Percentiles rank a stretch among this genome's conserved stretches.
These are phyloP conservation scores for Laticauda colubrina DNA, from an alignment of 2,113 vertebrate species.

Conservation along the genomic window DNA sequence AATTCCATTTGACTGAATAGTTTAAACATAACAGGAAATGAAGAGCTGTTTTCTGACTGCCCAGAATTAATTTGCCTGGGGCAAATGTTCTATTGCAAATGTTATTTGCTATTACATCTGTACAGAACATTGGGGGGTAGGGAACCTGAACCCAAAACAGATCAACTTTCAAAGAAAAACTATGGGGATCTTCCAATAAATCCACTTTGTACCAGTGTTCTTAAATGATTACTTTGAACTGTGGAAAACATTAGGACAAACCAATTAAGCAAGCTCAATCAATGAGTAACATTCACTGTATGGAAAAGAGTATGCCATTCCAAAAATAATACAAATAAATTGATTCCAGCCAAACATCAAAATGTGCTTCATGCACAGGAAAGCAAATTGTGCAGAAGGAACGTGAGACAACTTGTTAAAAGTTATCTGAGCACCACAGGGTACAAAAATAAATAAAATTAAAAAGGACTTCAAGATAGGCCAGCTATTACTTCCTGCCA, in stretches of 20 bases:
- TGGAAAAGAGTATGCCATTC: slow-evolving; percentile 30
- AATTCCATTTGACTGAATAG: neutral
- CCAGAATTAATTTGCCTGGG: neutral
- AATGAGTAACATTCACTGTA: slow-evolving; percentile 28
- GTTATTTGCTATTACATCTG: neutral
- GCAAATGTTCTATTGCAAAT: neutral
- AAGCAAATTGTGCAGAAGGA: slow-evolving; percentile 16
- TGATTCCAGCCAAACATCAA: slow-evolving; percentile 30
- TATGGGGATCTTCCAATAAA: slow-evolving; percentile 11
- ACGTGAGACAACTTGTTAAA: slow-evolving; percentile 26
- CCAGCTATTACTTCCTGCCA: neutral
- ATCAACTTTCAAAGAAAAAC: neutral
- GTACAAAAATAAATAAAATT: slow-evolving; percentile 4
- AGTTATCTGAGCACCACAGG: neutral
- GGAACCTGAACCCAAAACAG: neutral
- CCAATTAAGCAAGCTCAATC: slow-evolving; percentile 25
- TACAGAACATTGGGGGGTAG: neutral
- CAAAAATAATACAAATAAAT: slow-evolving; percentile 28
- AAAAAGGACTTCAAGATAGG: slow-evolving; percentile 22
- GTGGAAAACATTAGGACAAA: slow-evolving; percentile 11
- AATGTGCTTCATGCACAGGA: slow-evolving; percentile 23
- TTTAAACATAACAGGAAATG: slow-evolving; percentile 19
- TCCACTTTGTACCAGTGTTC: slow-evolving; percentile 18
- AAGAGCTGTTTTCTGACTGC: neutral
- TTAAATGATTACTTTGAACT: slow-evolving; percentile 27